Conservation (phyloP, 2,797 vertebrate genomes). For the Catamblyrhynchus diadema region DNA sequence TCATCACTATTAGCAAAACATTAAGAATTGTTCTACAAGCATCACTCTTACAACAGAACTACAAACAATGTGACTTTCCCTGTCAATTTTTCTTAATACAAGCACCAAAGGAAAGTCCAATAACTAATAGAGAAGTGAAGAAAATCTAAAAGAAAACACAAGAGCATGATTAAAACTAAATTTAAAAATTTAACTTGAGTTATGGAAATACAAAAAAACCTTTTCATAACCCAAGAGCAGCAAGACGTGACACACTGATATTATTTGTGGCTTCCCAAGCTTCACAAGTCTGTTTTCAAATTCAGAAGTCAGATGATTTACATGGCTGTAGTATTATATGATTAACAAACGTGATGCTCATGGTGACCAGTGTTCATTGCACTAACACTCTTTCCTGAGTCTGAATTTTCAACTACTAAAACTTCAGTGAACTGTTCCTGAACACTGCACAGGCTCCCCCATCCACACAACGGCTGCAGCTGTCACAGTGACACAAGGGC, state of each 20-base stretch:
- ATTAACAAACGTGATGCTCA: neutral
- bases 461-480: neutral
- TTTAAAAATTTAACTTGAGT: neutral
- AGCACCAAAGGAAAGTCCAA: neutral
- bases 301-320: neutral
- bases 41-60: neutral
- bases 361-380: neutral
- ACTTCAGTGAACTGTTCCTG: neutral
- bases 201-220: neutral
- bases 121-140: neutral
- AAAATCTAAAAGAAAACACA: neutral
- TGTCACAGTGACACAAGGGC: neutral
- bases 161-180: neutral
- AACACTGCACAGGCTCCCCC: neutral
- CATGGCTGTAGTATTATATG: neutral
- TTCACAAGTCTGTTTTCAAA: neutral
- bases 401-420: neutral
- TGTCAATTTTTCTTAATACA: neutral
- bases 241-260: neutral
- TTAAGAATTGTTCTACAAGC: neutral
- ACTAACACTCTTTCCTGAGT: neutral
- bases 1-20: neutral
- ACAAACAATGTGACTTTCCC: neutral
- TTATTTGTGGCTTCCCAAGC: neutral
- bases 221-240: neutral